Evolutionary conservation across 1,140 invertebrate genomes (phyloP), one percentile per base, ranked within the genome.

Genomic region (Saccostrea glomerata): DNA sequence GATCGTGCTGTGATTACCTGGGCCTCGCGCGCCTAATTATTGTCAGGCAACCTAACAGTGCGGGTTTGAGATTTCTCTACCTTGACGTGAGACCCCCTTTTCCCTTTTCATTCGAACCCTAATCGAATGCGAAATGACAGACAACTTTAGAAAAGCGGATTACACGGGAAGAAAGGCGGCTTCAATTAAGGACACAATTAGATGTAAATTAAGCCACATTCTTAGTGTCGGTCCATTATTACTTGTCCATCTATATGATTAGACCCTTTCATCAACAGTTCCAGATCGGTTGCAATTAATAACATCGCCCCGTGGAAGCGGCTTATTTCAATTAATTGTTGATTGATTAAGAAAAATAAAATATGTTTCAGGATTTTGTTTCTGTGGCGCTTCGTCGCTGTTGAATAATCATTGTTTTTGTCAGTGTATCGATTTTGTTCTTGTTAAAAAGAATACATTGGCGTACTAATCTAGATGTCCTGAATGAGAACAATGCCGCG

Each of bases 181-280:
- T 84, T 84, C 82, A 84, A 84, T 84, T 84, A 84, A 84, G 17
- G 82, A 84, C 82, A 84, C 82, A 84, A 84, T 84, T 84, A 84
- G 54, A 84, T 84, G 82, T 84, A 84, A 84, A 84, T 84, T 56
- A 84, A 84, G 82, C 40, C 40, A 84, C 82, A 84, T n/a, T 55
- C 54, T 84, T 84, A 55, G 9, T 55, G 82, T 84, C 40, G 40
- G 20, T 11, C 82, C 54, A 84, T 84, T 84, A 84, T 84, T 84
- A 84, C 82, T 56, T 55, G 82, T 54, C 82, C 82, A 84, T 84
- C 82, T 84, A 55, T 55, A 56, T 84, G 82, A 84, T 84, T 84
- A 84, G 82, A 56, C 17, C 82, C 54, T 84, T 84, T 84, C 82
- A 84, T 84, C 82, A 36, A 54, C 40, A 84, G 40, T 84, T 84